A percentile compares a stretch with the other conserved stretches of the same genome.
phyloP scores from a whole-genome alignment of 2,797 vertebrate species.

The Smutsia gigantea region DNA sequence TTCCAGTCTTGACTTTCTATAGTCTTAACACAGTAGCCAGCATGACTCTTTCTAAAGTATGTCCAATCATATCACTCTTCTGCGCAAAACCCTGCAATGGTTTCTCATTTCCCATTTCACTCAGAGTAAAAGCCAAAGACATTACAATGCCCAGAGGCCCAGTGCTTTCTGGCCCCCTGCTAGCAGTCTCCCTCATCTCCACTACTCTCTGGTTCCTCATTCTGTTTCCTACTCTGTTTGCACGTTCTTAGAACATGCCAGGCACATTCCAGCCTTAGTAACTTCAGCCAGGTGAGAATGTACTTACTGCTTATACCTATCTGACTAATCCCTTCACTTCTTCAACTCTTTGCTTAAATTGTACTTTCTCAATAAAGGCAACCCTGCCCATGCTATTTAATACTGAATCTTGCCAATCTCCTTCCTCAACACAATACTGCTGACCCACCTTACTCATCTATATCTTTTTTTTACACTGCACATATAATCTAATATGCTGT shows the following conservation, averaged over 20 bases:
- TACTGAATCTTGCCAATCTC: not conserved
- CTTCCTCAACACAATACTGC: not conserved
- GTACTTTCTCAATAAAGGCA: not conserved
- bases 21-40: not conserved
- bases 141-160: not conserved
- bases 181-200: not conserved
- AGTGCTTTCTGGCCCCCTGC: not conserved
- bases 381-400: not conserved
- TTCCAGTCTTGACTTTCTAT: not conserved
- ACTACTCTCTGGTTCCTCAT: not conserved
- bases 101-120: slow-evolving; percentile 38
- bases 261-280: not conserved
- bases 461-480: not conserved
- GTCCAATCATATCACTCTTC: not conserved
- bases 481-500: not conserved
- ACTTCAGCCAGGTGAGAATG: not conserved
- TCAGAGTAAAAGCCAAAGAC: not conserved
- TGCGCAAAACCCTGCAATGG: not conserved
- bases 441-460: not conserved
- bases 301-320: not conserved
- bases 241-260: not conserved
- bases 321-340: not conserved
- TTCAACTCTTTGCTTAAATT: not conserved
- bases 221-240: not conserved
- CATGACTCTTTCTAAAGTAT: not conserved